Percentiles rank a stretch among this genome's conserved stretches.
These are phyloP conservation scores for Trochalopteron elliotii DNA, from an alignment of 2,113 vertebrate genomes.

Conservation along the genomic window DNA sequence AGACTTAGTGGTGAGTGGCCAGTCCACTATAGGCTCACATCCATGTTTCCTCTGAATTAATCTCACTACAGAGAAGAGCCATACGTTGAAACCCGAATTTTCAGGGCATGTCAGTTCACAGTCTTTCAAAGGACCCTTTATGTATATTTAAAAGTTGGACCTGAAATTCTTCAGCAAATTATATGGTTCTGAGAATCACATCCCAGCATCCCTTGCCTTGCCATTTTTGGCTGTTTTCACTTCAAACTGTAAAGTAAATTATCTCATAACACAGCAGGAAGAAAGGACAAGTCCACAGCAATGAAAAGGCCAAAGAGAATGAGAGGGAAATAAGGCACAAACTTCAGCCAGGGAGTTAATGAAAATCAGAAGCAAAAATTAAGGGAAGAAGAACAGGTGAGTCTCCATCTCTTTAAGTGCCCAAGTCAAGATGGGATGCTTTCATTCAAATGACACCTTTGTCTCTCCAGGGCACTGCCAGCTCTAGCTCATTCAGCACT, in stretches of 20 bases:
- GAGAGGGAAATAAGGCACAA: neutral
- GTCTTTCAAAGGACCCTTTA: neutral
- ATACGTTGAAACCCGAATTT: neutral
- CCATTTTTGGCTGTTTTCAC: neutral
- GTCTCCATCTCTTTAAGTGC: neutral
- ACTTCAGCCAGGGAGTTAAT: neutral
- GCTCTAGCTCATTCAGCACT: neutral
- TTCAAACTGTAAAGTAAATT: neutral
- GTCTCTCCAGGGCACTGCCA: neutral
- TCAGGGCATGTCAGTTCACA: neutral
- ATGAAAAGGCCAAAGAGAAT: neutral
- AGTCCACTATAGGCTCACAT: neutral
- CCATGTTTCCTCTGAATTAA: neutral
- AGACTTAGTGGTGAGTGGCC: neutral
- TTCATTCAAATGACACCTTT: neutral
- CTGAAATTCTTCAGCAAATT: neutral
- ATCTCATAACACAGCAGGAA: neutral
- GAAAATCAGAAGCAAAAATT: neutral
- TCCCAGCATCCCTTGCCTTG: neutral
- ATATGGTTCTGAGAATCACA: neutral
- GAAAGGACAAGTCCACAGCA: neutral
- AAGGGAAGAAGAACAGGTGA: neutral
- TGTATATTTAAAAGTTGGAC: neutral
- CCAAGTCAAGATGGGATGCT: neutral
- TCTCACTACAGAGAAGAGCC: neutral